Base-by-base conservation (phyloP, 2,888 invertebrate genomes). In the Parochlus steinenii region DNA sequence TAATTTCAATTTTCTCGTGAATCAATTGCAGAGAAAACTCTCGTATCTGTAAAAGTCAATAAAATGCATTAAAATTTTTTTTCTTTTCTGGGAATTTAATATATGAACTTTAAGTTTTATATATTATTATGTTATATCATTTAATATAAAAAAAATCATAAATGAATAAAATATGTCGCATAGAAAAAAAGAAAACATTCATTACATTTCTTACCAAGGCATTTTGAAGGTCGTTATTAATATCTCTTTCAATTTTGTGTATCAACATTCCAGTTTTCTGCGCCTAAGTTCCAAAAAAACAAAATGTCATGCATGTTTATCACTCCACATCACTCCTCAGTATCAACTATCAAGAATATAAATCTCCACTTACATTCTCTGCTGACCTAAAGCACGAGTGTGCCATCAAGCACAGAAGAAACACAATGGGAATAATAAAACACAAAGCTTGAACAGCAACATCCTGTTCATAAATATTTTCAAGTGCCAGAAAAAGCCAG, bases 1-100 rank as follows among this genome's bases (percentile, higher is more conserved):
- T 52, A 6, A 58, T 47, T 11, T 47, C 41, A 20, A 56, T 54
- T 5, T 49, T 50, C 39, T 58, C 57, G 43, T 58, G 57, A 4
- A 58, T 41, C 2, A 52, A 48, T 41, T 58, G 58, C 18, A 58
- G 30, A 0, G 54, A 48, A 38, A 58, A 58, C 10, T 56, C 54
- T n/a, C 44, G 50, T 17, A 36, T 36, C 36, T 36, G 33, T 12
- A 19, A n/a, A n/a, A n/a, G n/a, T n/a, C n/a, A n/a, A n/a, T n/a
- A n/a, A n/a, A n/a, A n/a, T n/a, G n/a, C n/a, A n/a, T n/a, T n/a
- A n/a, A n/a, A n/a, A n/a, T n/a, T n/a, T n/a, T n/a, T n/a, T n/a
- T n/a, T n/a, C n/a, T n/a, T n/a, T n/a, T n/a, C n/a, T n/a, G n/a
- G n/a, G n/a, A n/a, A n/a, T n/a, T n/a, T n/a, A n/a, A n/a, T n/a